Evolutionary conservation across 2,113 vertebrate genomes (phyloP).

Genomic region (Salvator merianae): DNA sequence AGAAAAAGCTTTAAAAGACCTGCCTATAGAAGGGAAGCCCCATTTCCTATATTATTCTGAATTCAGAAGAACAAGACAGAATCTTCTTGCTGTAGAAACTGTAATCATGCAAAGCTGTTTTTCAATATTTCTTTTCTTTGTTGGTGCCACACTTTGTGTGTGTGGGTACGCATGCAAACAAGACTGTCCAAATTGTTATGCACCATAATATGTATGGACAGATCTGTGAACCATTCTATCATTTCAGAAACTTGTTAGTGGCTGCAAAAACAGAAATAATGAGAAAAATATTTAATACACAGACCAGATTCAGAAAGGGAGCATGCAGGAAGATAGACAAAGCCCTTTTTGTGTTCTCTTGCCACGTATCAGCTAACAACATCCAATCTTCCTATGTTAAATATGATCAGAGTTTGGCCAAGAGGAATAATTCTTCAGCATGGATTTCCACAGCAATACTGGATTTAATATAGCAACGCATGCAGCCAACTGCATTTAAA

Average conservation of each 20-base stretch:
- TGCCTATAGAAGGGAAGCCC: not conserved
- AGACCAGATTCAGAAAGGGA: conserved; percentile 51
- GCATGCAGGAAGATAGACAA: conserved; percentile 23
- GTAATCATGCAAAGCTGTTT: conserved; percentile 17
- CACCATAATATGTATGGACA: conserved; percentile 19
- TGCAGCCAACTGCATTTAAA: not conserved
- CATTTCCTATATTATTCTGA: conserved; percentile 1
- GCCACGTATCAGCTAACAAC: conserved; percentile 63
- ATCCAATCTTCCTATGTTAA: conserved; percentile 50
- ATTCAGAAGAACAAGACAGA: not conserved
- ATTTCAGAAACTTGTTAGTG: conserved; percentile 71
- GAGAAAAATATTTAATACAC: conserved; percentile 71
- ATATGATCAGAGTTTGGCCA: conserved; percentile 57
- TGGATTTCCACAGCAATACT: not conserved
- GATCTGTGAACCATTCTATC: conserved; percentile 57
- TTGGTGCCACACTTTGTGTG: not conserved
- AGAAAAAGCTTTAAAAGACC: conserved; percentile 1
- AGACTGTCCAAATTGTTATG: conserved; percentile 31
- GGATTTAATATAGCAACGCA: not conserved
- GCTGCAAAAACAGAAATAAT: conserved; percentile 69
- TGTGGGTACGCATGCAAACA: conserved; percentile 12
- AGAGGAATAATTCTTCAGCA: not conserved
- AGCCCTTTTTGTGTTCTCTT: conserved; percentile 61
- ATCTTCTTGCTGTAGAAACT: not conserved
- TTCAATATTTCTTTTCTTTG: conserved; percentile 1